phyloP scores from a whole-genome alignment of 2,113 vertebrate species.

The Oenanthe oenanthe region DNA sequence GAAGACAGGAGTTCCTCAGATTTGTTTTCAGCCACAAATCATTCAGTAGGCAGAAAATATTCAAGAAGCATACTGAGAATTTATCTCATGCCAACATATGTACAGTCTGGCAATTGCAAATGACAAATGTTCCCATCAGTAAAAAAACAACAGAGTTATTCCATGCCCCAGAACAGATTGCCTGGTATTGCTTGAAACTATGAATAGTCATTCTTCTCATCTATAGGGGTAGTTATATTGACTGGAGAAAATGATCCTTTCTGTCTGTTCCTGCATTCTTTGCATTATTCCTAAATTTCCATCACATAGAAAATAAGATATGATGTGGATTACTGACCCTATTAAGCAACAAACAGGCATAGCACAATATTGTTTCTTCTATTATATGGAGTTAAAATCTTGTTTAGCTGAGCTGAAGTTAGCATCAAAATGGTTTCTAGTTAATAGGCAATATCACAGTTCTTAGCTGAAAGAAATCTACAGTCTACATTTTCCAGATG shows the following conservation, averaged over 20 bases:
- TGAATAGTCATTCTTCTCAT: not conserved
- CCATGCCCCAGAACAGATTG: not conserved
- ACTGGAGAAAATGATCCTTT: not conserved
- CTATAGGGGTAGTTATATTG: not conserved
- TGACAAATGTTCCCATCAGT: constrained; percentile 9
- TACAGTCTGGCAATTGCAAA: constrained; percentile 24
- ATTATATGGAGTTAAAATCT: not conserved
- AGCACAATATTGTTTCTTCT: not conserved
- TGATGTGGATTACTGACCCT: not conserved
- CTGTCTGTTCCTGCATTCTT: not conserved
- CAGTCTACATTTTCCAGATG: not conserved
- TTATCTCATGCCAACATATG: not conserved
- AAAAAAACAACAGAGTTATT: not conserved
- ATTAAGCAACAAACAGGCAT: not conserved
- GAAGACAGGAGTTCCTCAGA: not conserved
- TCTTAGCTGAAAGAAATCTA: not conserved
- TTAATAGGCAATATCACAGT: not conserved
- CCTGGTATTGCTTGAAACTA: not conserved
- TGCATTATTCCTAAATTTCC: not conserved
- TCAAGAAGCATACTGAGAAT: not conserved
- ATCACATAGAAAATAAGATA: not conserved
- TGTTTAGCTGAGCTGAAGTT: not conserved
- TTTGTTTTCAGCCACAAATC: not conserved
- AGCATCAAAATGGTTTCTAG: not conserved
- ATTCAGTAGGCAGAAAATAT: not conserved